phyloP scores from a whole-genome alignment of 2,113 vertebrate genomes.

The Rynchops niger region DNA sequence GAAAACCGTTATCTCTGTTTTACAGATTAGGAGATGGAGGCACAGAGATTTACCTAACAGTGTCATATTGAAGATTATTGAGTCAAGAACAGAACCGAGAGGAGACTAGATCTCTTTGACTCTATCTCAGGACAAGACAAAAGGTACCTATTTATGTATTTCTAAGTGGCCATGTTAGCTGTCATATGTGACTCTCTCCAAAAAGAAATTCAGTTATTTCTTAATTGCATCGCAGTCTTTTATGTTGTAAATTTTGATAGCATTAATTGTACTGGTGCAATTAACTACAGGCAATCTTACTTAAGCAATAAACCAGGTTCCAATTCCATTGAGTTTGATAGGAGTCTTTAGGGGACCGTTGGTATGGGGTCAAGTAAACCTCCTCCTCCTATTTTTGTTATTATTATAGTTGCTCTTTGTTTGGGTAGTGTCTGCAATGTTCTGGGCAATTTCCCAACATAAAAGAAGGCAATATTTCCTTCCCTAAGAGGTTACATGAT shows the following conservation, averaged over 20 bases:
- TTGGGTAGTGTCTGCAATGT: slow-evolving; percentile 60
- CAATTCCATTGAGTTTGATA: not conserved
- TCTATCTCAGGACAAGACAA: not conserved
- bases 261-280: not conserved
- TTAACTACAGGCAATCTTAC: not conserved
- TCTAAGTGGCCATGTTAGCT: not conserved
- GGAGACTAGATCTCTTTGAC: not conserved
- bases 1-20: not conserved
- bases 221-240: not conserved
- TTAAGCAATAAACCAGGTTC: not conserved
- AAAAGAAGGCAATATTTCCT: slow-evolving; percentile 69
- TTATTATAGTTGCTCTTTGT: slow-evolving; percentile 53
- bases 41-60: not conserved
- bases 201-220: not conserved
- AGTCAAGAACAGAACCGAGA: not conserved
- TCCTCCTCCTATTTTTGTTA: slow-evolving; percentile 41
- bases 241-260: not conserved
- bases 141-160: not conserved
- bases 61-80: not conserved
- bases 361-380: slow-evolving; percentile 22
- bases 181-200: not conserved
- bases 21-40: not conserved
- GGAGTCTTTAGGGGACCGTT: not conserved
- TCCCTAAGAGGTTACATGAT: slow-evolving; percentile 60
- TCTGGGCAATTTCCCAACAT: slow-evolving; percentile 67